Evolutionary conservation across 2,888 invertebrate genomes (phyloP).

Genomic region (Liodrosophila aerea): DNA sequence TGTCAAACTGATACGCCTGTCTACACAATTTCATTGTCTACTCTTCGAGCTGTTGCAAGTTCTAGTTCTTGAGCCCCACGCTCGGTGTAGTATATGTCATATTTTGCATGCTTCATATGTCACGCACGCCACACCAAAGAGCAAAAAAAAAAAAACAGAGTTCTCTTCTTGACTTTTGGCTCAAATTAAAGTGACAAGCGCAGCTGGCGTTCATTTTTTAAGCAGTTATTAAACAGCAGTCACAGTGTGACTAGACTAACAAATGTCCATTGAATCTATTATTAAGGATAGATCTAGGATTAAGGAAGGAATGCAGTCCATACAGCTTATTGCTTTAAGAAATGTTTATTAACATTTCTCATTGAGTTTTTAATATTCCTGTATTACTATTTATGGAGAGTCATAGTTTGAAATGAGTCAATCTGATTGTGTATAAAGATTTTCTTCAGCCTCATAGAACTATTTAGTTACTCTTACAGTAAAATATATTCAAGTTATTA

Average conservation of each 20-base stretch:
- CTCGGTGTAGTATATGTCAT: conserved; percentile 13
- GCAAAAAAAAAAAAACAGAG: conserved; percentile 36
- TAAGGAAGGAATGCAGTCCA: too few species aligned
- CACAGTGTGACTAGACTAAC: neutral
- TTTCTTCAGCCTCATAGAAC: too few species aligned
- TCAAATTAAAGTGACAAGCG: conserved; percentile 52
- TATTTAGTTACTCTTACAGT: neutral
- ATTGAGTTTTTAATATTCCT: too few species aligned
- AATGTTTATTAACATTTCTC: too few species aligned
- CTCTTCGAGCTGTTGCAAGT: neutral
- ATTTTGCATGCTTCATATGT: conserved; percentile 54
- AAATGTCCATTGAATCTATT: too few species aligned
- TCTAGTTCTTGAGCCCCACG: neutral
- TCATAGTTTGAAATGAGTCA: too few species aligned
- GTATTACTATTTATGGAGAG: too few species aligned
- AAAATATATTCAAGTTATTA: conserved; percentile 31
- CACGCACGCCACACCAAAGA: conserved; percentile 37
- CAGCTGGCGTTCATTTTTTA: conserved; percentile 36
- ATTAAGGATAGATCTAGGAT: too few species aligned
- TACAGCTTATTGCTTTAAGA: too few species aligned
- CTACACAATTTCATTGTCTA: conserved; percentile 23
- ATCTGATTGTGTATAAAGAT: too few species aligned
- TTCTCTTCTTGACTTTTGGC: conserved; percentile 26
- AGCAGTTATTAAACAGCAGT: neutral
- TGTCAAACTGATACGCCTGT: conserved; percentile 33